Percentiles rank a stretch among this genome's conserved stretches.
Conservation (phyloP, 2,797 vertebrate species). For the Sibirionetta formosa region DNA sequence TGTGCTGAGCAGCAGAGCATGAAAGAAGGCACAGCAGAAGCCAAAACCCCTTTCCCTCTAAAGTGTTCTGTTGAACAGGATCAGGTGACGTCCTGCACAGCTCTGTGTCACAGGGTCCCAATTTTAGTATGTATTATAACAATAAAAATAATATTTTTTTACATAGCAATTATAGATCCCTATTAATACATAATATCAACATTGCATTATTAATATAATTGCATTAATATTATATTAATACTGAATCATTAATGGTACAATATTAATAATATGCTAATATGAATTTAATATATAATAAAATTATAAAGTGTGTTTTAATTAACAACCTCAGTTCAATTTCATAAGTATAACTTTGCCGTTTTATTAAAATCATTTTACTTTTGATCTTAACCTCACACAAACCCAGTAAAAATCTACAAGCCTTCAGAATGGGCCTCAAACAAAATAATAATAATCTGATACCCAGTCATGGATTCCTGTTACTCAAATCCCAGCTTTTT, state of each 20-base stretch:
- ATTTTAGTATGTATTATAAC: background rate
- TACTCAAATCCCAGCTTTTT: background rate
- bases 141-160: background rate
- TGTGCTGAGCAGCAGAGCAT: background rate
- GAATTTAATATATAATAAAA: background rate
- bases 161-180: background rate
- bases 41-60: background rate
- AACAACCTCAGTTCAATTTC: background rate
- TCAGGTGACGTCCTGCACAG: background rate
- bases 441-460: background rate
- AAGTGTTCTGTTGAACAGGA: background rate
- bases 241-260: too few species aligned
- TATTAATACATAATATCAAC: background rate
- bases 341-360: background rate
- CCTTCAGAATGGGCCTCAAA: background rate
- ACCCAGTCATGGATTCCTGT: fast-evolving
- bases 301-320: background rate
- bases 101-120: background rate
- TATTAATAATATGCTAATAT: background rate
- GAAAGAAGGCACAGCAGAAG: background rate
- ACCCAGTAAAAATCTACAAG: background rate
- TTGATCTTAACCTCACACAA: background rate
- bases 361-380: background rate
- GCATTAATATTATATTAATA: background rate
- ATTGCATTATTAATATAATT: background rate